A percentile compares a stretch with the other conserved stretches of the same genome.
phyloP scores from a whole-genome alignment of 2,113 vertebrate genomes.

The Dasyurus viverrinus region DNA sequence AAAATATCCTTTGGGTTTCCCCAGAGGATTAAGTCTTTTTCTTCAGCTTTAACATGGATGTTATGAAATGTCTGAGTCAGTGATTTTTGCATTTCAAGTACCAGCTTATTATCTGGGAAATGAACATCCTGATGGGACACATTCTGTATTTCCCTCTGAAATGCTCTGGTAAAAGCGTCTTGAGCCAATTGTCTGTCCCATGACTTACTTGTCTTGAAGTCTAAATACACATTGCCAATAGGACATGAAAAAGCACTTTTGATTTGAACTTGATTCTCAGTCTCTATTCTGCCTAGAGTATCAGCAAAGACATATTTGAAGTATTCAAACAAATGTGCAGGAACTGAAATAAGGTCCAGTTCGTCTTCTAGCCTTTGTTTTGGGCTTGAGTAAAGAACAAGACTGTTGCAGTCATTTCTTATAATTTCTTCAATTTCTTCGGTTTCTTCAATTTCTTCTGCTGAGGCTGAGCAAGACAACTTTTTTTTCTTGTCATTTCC shows the following conservation, averaged over 20 bases:
- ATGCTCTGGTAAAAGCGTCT: conserved; percentile 61
- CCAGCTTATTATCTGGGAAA: neutral
- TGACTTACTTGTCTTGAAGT: conserved; percentile 35
- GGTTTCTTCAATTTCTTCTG: neutral
- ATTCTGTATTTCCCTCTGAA: conserved; percentile 69
- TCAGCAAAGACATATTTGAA: conserved; percentile 62
- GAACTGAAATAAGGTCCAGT: conserved; percentile 6
- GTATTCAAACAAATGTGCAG: conserved; percentile 76
- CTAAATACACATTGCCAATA: neutral
- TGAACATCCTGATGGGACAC: conserved; percentile 64
- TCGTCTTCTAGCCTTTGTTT: neutral
- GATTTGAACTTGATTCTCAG: conserved; percentile 34
- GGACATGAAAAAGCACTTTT: neutral
- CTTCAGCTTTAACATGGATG: conserved; percentile 72
- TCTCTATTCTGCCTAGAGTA: conserved; percentile 45
- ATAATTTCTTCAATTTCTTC: neutral
- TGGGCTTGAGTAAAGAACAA: neutral
- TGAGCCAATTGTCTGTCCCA: conserved; percentile 20
- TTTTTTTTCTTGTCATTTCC: conserved; percentile 15
- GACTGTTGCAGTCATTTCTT: neutral
- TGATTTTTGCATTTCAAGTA: conserved; percentile 44
- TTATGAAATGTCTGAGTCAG: conserved; percentile 66
- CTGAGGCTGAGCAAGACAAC: neutral
- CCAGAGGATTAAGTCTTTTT: conserved; percentile 67
- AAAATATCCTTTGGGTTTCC: conserved; percentile 72